Evolutionary conservation across 2,797 vertebrate genomes (phyloP).

Genomic region (Tenualosa thibaudeaui): DNA sequence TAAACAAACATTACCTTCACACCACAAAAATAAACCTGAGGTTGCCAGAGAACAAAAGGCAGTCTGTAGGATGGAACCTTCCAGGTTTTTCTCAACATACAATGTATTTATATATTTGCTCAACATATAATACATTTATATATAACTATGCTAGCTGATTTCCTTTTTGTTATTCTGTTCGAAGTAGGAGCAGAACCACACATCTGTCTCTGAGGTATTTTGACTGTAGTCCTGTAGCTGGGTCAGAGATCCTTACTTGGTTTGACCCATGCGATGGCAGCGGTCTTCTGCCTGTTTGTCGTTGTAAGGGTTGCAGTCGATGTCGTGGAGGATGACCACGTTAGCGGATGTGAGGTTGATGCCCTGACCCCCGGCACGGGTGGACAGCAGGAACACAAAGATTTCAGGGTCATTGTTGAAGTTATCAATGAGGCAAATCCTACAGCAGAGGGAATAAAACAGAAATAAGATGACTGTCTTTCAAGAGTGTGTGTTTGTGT

Average conservation of each 20-base stretch:
- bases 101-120: too few species aligned
- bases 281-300: slow-evolving; percentile 98
- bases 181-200: too few species aligned
- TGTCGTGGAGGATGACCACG: slow-evolving; percentile 94
- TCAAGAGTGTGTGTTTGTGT: not conserved
- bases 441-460: slow-evolving; percentile 49
- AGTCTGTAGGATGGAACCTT: too few species aligned
- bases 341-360: slow-evolving; percentile 97
- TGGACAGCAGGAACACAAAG: slow-evolving; percentile 95
- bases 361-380: slow-evolving; percentile 92
- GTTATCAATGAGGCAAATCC: slow-evolving; percentile 93
- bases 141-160: too few species aligned
- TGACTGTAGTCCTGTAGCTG: not conserved
- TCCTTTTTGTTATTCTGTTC: too few species aligned
- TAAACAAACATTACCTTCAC: not conserved
- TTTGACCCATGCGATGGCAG: slow-evolving; percentile 95
- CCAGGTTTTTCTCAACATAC: too few species aligned
- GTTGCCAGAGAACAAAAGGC: too few species aligned
- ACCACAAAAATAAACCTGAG: not conserved
- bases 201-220: not conserved
- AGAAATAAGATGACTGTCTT: not conserved
- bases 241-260: slow-evolving; percentile 71
- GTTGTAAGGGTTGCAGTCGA: slow-evolving; percentile 96
- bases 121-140: too few species aligned
- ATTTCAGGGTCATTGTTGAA: slow-evolving; percentile 91